Conservation (phyloP, 2,888 invertebrate species). For the Apodemia zela region DNA sequence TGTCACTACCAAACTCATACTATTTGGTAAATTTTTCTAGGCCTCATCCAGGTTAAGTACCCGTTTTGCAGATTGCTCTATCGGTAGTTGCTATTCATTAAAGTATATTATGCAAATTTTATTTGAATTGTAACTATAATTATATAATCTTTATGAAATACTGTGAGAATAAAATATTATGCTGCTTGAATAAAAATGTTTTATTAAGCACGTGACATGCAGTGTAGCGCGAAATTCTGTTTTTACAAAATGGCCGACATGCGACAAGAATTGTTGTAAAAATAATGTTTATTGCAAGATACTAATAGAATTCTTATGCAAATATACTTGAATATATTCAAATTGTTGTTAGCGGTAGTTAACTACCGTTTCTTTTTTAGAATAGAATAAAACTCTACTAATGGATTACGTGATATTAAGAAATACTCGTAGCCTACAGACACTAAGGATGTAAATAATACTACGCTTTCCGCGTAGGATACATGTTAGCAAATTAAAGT, state of each 20-base stretch:
- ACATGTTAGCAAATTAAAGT: too few relatives aligned
- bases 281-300: not conserved
- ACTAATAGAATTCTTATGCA: conserved; percentile 2
- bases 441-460: too few relatives aligned
- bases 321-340: not conserved
- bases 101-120: not conserved
- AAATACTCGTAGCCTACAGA: too few relatives aligned
- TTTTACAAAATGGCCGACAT: conserved; percentile 13
- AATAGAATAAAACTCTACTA: not conserved
- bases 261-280: not conserved
- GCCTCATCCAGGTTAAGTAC: too few relatives aligned
- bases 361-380: too few relatives aligned
- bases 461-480: too few relatives aligned
- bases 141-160: conserved; percentile 1
- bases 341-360: too few relatives aligned
- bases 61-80: too few relatives aligned
- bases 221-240: not conserved
- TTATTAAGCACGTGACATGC: not conserved
- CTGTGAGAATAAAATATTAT: conserved; percentile 1
- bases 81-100: not conserved
- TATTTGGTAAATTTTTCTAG: too few relatives aligned
- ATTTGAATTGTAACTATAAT: not conserved
- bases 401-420: too few relatives aligned
- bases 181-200: not conserved
- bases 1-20: too few relatives aligned